Evolutionary conservation across 2,113 vertebrate genomes (phyloP).

Genomic region (Cottus gobio): DNA sequence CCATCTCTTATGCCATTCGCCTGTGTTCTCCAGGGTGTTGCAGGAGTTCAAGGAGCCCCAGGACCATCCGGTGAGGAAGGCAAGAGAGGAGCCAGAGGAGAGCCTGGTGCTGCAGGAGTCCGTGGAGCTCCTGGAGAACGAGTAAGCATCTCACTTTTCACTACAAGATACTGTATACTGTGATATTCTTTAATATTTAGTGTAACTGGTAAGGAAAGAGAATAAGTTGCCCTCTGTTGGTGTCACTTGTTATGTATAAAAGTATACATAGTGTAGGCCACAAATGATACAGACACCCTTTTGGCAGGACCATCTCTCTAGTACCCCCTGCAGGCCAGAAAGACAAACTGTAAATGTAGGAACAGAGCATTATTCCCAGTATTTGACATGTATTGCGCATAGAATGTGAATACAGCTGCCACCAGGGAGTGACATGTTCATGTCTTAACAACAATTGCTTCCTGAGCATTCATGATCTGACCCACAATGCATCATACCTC

Average conservation of each 20-base stretch:
- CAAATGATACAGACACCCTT: background rate
- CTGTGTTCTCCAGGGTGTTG: constrained; percentile 82
- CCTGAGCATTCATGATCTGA: background rate
- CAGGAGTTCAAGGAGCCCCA: constrained; percentile 90
- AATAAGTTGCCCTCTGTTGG: background rate
- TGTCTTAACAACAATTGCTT: background rate
- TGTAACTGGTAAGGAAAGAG: background rate
- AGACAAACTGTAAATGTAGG: background rate
- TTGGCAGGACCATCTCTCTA: background rate
- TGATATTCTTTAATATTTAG: background rate
- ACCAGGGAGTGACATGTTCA: background rate
- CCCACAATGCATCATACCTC: background rate
- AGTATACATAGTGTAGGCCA: background rate
- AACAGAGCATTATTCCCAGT: background rate
- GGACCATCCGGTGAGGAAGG: constrained; percentile 95
- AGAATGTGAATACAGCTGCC: background rate
- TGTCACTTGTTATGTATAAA: too few relatives aligned
- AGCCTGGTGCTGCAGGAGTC: constrained; percentile 88
- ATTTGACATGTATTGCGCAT: background rate
- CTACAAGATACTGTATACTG: background rate
- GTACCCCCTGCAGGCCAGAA: constrained; percentile 10
- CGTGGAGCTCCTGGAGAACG: constrained; percentile 93
- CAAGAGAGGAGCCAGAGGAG: constrained; percentile 96
- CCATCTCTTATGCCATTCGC: background rate
- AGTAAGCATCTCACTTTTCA: constrained; percentile 80